phyloP scores from a whole-genome alignment of 2,888 invertebrate species.

The Philopedon plagiatum region DNA sequence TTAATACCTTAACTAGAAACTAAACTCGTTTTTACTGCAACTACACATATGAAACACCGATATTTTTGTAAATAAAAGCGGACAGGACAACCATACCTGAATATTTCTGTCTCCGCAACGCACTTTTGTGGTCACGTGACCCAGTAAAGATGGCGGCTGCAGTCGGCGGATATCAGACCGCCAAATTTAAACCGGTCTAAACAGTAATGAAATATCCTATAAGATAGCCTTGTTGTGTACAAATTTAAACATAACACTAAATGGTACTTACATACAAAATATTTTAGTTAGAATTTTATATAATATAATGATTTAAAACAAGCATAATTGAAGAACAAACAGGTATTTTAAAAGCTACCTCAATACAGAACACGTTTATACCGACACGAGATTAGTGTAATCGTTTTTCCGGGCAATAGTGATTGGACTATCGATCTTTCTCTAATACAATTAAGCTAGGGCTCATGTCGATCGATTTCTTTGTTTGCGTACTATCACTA shows the following conservation, averaged over 20 bases:
- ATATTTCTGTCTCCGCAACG: conserved; percentile 65
- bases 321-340: not conserved
- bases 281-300: no score
- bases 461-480: no score
- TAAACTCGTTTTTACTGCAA: conserved; percentile 53
- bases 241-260: no score
- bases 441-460: no score
- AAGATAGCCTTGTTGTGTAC: no score
- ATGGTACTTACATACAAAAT: no score
- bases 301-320: no score
- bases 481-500: no score
- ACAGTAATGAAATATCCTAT: not conserved
- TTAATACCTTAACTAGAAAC: conserved; percentile 50
- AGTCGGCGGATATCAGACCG: not conserved
- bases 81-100: conserved; percentile 67
- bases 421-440: no score
- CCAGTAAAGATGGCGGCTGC: conserved; percentile 56
- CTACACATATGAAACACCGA: conserved; percentile 52
- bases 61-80: conserved; percentile 57
- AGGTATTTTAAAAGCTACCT: not conserved
- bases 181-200: conserved; percentile 17
- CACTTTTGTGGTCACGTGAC: conserved; percentile 66
- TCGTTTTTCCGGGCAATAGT: not conserved
- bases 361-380: not conserved
- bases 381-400: not conserved